phyloP scores from a whole-genome alignment of 2,797 vertebrate species.

The Meda fulgida region DNA sequence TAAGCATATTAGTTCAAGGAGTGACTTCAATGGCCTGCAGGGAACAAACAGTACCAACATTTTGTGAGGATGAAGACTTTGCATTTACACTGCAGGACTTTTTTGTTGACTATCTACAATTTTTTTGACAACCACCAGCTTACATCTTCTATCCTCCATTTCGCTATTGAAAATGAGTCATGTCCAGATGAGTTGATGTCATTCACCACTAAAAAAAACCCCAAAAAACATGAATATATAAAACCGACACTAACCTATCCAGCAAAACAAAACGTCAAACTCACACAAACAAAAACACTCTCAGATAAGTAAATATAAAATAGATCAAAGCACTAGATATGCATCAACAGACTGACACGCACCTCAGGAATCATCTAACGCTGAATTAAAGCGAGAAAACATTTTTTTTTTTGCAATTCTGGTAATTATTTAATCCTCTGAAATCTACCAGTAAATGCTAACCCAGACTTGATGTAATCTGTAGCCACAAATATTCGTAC shows the following conservation, averaged over 20 bases:
- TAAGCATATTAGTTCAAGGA: conserved; percentile 9
- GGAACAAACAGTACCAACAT: neutral
- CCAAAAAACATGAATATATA: neutral
- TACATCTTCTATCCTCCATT: neutral
- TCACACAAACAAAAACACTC: neutral
- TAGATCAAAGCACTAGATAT: neutral
- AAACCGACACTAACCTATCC: neutral
- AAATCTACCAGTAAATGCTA: conserved; percentile 65
- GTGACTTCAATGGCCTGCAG: neutral
- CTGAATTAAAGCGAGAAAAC: conserved; percentile 71
- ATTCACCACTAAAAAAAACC: too few relatives aligned
- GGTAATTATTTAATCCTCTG: conserved; percentile 75
- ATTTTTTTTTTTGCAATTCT: conserved; percentile 58
- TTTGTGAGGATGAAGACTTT: neutral
- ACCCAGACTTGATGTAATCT: conserved; percentile 64
- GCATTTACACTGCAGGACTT: neutral
- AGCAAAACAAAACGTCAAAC: neutral
- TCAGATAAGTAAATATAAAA: neutral
- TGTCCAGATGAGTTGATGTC: neutral
- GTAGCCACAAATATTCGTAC: conserved; percentile 74
- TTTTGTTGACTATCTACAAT: neutral
- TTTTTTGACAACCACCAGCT: neutral
- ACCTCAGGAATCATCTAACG: conserved; percentile 71
- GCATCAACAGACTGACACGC: neutral
- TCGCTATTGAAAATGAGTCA: neutral